Percentiles rank a stretch among this genome's conserved stretches.
Evolutionary conservation across 2,888 invertebrate genomes (phyloP).

Genomic region (Zaprionus lineosus): DNA sequence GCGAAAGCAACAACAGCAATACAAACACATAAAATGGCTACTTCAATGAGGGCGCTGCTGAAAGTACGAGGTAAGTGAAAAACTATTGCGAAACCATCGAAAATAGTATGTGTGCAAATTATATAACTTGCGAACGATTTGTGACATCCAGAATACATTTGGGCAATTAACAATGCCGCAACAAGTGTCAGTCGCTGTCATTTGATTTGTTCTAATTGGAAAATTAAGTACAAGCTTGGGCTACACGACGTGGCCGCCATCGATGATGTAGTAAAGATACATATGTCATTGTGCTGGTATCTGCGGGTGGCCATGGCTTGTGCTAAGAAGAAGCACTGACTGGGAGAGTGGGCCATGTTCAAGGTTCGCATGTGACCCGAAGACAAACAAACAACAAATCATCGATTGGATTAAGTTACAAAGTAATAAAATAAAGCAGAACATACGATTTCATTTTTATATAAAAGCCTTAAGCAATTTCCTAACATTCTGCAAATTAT

Average conservation of each 20-base stretch:
- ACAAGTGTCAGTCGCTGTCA: slow-evolving; percentile 33
- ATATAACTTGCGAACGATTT: slow-evolving; percentile 67
- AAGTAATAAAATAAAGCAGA: too few relatives aligned
- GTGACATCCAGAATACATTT: slow-evolving; percentile 19
- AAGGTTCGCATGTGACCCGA: slow-evolving; percentile 74
- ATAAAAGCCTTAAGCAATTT: neutral
- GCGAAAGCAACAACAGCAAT: slow-evolving; percentile 50
- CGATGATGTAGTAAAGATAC: neutral
- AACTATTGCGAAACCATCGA: slow-evolving; percentile 47
- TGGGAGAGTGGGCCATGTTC: slow-evolving; percentile 43
- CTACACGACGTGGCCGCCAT: slow-evolving; percentile 49
- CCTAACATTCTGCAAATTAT: neutral
- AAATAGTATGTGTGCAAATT: slow-evolving; percentile 51
- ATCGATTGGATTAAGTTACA: too few relatives aligned
- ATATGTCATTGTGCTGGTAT: neutral
- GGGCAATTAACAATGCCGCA: slow-evolving; percentile 35
- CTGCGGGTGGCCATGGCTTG: slow-evolving; percentile 1
- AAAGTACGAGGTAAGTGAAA: slow-evolving; percentile 85
- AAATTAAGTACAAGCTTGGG: slow-evolving; percentile 8
- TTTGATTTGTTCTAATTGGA: slow-evolving; percentile 10
- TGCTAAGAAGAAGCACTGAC: slow-evolving; percentile 40
- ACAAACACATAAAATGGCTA: slow-evolving; percentile 84
- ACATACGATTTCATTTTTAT: neutral
- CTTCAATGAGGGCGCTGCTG: slow-evolving; percentile 85
- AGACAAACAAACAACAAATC: slow-evolving; percentile 43